These are phyloP conservation scores for Limanda limanda DNA, from an alignment of 2,113 vertebrate genomes.

Conservation along the genomic window DNA sequence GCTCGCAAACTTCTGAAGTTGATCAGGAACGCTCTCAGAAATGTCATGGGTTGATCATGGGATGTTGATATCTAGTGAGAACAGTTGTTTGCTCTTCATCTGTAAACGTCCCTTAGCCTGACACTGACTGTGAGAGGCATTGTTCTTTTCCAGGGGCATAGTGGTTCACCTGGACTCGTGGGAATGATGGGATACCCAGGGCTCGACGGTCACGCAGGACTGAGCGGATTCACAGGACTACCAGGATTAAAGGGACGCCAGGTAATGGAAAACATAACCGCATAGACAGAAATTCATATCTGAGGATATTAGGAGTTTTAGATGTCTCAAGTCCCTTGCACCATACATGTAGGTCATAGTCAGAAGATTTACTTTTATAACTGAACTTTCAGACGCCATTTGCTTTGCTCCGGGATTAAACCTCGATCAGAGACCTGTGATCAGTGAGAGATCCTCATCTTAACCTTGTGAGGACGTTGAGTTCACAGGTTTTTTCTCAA, in stretches of 20 bases:
- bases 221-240: conserved; percentile 85
- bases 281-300: background rate
- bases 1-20: no score
- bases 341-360: conserved; percentile 5
- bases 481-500: no score
- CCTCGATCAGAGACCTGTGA: background rate
- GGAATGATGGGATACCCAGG: conserved; percentile 88
- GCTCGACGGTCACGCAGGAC: conserved; percentile 85
- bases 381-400: background rate
- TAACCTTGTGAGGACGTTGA: no score
- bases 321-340: no score
- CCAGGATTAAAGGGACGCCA: conserved; percentile 85
- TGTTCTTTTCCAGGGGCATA: conserved; percentile 83
- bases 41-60: background rate
- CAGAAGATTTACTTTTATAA: conserved; percentile 25
- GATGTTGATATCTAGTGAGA: background rate
- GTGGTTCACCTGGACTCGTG: conserved; percentile 84
- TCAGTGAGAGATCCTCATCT: no score
- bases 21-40: no score
- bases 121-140: background rate
- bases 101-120: background rate
- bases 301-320: no score
- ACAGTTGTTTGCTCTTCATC: background rate
- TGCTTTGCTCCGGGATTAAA: background rate
- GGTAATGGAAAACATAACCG: conserved; percentile 71